Conservation (phyloP, 2,888 invertebrate species). For the Graphium colonna region DNA sequence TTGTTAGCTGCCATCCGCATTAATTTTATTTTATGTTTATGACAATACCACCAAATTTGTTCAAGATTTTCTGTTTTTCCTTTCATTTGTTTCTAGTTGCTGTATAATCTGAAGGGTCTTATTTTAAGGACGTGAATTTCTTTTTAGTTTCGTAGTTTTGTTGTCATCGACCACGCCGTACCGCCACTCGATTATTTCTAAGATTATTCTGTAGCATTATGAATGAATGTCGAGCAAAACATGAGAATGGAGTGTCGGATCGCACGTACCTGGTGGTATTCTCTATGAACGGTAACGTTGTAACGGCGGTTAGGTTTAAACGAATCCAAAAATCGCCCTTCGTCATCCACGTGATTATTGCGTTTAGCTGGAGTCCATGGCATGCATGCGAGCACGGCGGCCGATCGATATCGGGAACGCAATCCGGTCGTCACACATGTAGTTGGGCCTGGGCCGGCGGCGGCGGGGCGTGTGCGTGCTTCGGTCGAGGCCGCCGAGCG, state of each 20-base stretch:
- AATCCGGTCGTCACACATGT: constrained; percentile 49
- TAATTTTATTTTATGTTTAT: neutral
- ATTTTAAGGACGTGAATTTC: constrained; percentile 46
- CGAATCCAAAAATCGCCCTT: constrained; percentile 46
- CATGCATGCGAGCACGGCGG: constrained; percentile 40
- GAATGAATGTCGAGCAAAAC: constrained; percentile 13
- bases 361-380: constrained; percentile 51
- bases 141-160: constrained; percentile 44
- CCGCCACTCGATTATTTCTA: too few relatives aligned
- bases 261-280: constrained; percentile 41
- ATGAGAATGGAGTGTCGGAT: constrained; percentile 10
- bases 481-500: constrained; percentile 50
- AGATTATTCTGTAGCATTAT: constrained; percentile 18
- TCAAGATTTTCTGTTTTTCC: too few relatives aligned
- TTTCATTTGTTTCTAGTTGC: too few relatives aligned
- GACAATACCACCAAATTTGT: too few relatives aligned
- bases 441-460: constrained; percentile 45
- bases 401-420: constrained; percentile 42
- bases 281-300: constrained; percentile 38
- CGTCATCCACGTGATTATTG: constrained; percentile 38
- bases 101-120: constrained; percentile 33
- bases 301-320: constrained; percentile 38
- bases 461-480: constrained; percentile 44
- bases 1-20: neutral
- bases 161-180: constrained; percentile 41